A percentile compares a stretch with the other conserved stretches of the same genome.
Evolutionary conservation across 2,888 invertebrate species (phyloP).

Genomic region (Catocala fraxini): DNA sequence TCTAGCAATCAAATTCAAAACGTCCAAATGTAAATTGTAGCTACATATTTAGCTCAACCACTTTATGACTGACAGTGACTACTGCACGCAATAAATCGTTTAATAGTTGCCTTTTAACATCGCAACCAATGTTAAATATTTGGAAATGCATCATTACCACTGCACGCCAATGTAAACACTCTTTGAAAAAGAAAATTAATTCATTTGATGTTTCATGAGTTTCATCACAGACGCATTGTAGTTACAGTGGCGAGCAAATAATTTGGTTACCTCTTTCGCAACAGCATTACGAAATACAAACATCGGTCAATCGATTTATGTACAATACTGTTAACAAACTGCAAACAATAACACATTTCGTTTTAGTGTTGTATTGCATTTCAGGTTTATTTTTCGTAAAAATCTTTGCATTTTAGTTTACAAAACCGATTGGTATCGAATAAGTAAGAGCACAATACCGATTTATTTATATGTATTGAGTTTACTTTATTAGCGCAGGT

Average conservation of each 20-base stretch:
- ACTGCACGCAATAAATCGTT: too few relatives aligned
- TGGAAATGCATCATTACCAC: not conserved
- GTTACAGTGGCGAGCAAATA: conserved; percentile 32
- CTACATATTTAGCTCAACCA: too few relatives aligned
- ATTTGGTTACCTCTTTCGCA: conserved; percentile 39
- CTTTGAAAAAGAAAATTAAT: conserved; percentile 22
- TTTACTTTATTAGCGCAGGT: too few relatives aligned
- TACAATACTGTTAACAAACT: conserved; percentile 5
- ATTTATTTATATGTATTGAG: too few relatives aligned
- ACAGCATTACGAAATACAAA: conserved; percentile 26
- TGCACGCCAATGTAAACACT: not conserved
- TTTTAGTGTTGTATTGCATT: not conserved
- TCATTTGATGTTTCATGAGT: conserved; percentile 9
- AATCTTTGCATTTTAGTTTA: too few relatives aligned
- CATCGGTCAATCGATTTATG: conserved; percentile 24
- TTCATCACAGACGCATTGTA: conserved; percentile 22
- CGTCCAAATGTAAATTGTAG: too few relatives aligned
- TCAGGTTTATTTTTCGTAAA: not conserved
- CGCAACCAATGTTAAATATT: conserved; percentile 2
- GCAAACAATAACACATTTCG: conserved; percentile 9
- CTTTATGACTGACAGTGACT: too few relatives aligned
- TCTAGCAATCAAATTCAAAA: too few relatives aligned
- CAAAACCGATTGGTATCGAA: too few relatives aligned
- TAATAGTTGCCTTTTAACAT: not conserved
- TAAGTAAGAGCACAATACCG: too few relatives aligned